Evolutionary conservation across 2,113 vertebrate species (phyloP).

Genomic region (Oostethus manadensis): DNA sequence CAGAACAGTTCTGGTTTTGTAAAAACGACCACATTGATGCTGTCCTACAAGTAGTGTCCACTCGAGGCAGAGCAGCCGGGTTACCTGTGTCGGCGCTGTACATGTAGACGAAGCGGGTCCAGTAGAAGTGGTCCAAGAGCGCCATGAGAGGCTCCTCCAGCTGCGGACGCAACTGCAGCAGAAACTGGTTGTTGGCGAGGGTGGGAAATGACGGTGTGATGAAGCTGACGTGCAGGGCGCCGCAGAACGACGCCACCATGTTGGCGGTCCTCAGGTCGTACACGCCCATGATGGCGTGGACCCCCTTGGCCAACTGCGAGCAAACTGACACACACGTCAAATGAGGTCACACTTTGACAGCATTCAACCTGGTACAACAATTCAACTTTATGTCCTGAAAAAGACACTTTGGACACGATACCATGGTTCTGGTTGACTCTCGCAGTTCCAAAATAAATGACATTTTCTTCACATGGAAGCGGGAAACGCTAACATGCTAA

Average conservation of each 20-base stretch:
- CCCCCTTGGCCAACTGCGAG: conserved; percentile 96
- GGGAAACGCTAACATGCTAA: conserved; percentile 27
- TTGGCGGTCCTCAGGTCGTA: conserved; percentile 93
- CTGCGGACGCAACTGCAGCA: conserved; percentile 92
- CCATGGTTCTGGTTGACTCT: no score
- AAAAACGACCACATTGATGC: no score
- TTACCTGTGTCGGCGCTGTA: conserved; percentile 92
- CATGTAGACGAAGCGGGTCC: conserved; percentile 95
- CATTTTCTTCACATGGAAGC: background rate
- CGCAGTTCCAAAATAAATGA: background rate
- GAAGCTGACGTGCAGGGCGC: conserved; percentile 94
- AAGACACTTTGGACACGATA: no score
- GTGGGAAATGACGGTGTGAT: conserved; percentile 92
- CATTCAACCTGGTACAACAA: background rate
- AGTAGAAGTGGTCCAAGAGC: conserved; percentile 88
- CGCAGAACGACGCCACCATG: conserved; percentile 97
- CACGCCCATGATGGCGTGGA: conserved; percentile 96
- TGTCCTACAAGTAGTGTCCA: no score
- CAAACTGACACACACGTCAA: conserved; percentile 75
- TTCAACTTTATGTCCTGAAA: no score
- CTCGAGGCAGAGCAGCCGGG: background rate
- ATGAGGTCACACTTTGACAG: background rate
- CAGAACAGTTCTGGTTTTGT: background rate
- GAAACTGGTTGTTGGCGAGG: conserved; percentile 92
- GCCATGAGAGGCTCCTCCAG: conserved; percentile 91